Conservation (phyloP, 1,140 invertebrate species). For the Caenorhabditis latens region DNA sequence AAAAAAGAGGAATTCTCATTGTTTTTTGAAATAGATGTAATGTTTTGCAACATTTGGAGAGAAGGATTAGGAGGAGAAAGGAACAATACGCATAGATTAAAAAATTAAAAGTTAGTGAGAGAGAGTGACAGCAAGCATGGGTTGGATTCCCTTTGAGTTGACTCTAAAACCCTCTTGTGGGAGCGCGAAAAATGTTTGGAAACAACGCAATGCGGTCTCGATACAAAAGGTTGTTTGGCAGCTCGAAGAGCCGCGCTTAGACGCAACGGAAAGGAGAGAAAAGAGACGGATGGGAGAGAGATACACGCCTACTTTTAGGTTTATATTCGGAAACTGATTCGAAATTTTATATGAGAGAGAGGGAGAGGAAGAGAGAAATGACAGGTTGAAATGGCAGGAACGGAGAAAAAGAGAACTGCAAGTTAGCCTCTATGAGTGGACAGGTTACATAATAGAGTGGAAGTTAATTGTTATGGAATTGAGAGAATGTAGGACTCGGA, state of each 20-base stretch:
- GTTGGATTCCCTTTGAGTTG: no score
- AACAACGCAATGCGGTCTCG: background rate
- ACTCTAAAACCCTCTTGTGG: conserved; percentile 38
- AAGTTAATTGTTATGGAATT: background rate
- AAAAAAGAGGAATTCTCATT: background rate
- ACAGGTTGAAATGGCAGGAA: background rate
- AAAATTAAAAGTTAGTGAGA: conserved; percentile 28
- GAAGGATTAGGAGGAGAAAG: background rate
- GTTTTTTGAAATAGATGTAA: background rate
- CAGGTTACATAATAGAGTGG: background rate
- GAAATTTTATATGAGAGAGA: background rate
- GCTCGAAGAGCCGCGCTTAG: conserved; percentile 29
- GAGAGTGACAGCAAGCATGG: background rate
- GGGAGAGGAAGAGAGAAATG: background rate
- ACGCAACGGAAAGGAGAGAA: background rate
- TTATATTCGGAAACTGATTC: conserved; percentile 45
- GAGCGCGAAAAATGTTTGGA: conserved; percentile 55
- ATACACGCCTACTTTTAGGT: conserved; percentile 36
- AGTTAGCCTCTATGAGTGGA: background rate
- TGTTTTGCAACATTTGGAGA: background rate
- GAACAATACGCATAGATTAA: conserved; percentile 46
- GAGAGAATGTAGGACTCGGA: background rate
- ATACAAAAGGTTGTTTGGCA: conserved; percentile 52
- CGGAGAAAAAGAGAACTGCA: background rate
- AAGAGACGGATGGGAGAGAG: no score